Evolutionary conservation across 2,113 vertebrate species (phyloP).

Genomic region (Mesoclemmys tuberculata): DNA sequence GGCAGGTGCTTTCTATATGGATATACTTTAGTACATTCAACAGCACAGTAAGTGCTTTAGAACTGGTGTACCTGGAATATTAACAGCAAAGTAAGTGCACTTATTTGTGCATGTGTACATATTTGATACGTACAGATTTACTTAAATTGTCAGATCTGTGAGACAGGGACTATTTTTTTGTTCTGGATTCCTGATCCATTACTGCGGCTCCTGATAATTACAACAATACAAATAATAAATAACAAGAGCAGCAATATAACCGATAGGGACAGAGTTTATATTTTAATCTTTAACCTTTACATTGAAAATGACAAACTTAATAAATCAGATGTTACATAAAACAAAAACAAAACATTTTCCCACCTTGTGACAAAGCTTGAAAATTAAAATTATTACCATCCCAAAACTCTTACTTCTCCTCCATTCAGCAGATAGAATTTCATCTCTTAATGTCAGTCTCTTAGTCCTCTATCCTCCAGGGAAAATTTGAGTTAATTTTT

Average conservation of each 20-base stretch:
- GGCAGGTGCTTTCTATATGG: background rate
- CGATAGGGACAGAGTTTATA: background rate
- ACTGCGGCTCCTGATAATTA: background rate
- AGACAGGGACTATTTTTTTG: background rate
- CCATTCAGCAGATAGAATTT: background rate
- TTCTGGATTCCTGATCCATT: background rate
- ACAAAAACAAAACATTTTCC: background rate
- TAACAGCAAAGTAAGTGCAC: no score
- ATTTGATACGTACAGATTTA: background rate
- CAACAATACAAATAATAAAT: background rate
- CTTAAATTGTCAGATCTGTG: background rate
- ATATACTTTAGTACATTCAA: no score
- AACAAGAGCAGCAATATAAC: background rate
- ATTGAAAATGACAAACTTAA: background rate
- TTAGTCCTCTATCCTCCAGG: background rate
- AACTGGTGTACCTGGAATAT: no score
- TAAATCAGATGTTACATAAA: background rate
- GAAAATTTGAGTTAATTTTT: background rate
- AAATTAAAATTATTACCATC: background rate
- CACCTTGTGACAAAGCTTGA: background rate
- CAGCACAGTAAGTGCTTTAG: no score
- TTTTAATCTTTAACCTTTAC: background rate
- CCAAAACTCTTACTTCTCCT: background rate
- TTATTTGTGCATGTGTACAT: background rate
- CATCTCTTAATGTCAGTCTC: background rate